These are phyloP conservation scores for Cynocephalus volans DNA, from an alignment of 2,113 vertebrate genomes.

Conservation along the genomic window DNA sequence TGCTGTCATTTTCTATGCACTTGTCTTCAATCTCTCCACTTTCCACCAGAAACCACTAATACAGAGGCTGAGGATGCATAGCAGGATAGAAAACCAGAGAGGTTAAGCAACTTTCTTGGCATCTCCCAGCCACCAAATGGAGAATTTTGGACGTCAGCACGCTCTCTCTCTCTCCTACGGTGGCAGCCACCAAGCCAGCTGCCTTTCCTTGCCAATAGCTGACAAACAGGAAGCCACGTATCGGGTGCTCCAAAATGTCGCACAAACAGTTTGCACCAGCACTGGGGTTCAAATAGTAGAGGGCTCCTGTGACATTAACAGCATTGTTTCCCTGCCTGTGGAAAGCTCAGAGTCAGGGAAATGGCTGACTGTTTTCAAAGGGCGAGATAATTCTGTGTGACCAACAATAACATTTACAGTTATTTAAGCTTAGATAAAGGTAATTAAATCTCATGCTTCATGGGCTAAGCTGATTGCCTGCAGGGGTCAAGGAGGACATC, in stretches of 20 bases:
- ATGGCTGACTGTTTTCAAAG: slow-evolving; percentile 70
- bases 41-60: background rate
- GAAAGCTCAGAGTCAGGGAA: slow-evolving; percentile 75
- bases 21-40: background rate
- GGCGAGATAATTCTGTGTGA: slow-evolving; percentile 78
- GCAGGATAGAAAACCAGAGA: background rate
- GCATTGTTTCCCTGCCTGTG: background rate
- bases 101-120: background rate
- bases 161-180: background rate
- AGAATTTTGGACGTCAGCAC: background rate
- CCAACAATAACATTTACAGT: slow-evolving; percentile 84
- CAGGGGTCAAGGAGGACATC: slow-evolving; percentile 76
- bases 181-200: background rate
- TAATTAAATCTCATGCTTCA: slow-evolving; percentile 85
- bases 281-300: background rate
- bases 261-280: background rate
- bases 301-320: slow-evolving; percentile 34
- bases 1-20: background rate
- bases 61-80: background rate
- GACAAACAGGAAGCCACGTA: background rate
- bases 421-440: slow-evolving; percentile 85
- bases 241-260: background rate
- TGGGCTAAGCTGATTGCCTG: slow-evolving; percentile 83
- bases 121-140: background rate
- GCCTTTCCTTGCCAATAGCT: background rate